Conservation (phyloP, 2,797 vertebrate genomes). For the Lateolabrax maculatus region DNA sequence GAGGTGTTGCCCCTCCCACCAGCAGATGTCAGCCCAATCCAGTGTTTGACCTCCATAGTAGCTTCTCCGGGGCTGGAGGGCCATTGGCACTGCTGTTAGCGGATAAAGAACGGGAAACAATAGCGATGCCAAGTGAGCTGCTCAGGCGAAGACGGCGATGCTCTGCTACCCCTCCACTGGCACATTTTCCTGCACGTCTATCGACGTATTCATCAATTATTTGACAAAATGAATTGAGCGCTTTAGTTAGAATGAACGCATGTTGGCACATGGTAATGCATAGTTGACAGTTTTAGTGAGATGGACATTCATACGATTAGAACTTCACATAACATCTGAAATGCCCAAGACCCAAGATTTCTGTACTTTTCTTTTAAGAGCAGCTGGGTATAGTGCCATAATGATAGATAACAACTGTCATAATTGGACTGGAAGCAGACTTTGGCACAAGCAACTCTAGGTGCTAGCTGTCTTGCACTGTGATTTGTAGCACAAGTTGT, state of each 20-base stretch:
- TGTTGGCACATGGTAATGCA: not conserved
- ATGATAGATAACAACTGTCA: constrained; percentile 41
- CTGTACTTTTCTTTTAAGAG: constrained; percentile 13
- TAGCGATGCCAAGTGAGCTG: constrained; percentile 53
- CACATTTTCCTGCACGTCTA: not conserved
- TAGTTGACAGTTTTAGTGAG: not conserved
- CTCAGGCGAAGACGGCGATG: constrained; percentile 15
- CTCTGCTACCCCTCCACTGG: not conserved
- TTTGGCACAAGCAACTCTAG: constrained; percentile 38
- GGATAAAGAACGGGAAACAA: constrained; percentile 57
- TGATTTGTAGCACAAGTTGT: constrained; percentile 41
- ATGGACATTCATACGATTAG: not conserved
- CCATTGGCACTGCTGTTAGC: constrained; percentile 54
- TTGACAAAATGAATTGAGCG: not conserved
- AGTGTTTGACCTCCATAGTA: constrained; percentile 64
- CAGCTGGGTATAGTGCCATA: not conserved
- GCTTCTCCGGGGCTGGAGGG: constrained; percentile 54
- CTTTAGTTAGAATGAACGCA: not conserved
- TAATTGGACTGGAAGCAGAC: constrained; percentile 42
- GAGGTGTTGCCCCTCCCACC: constrained; percentile 69
- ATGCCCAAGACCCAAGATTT: not conserved
- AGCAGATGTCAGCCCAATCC: constrained; percentile 68
- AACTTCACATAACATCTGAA: constrained; percentile 6
- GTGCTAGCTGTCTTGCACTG: not conserved
- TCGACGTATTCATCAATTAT: not conserved